These are phyloP conservation scores for Tetramorium bicarinatum DNA, from an alignment of 2,888 invertebrate species.

Conservation along the genomic window DNA sequence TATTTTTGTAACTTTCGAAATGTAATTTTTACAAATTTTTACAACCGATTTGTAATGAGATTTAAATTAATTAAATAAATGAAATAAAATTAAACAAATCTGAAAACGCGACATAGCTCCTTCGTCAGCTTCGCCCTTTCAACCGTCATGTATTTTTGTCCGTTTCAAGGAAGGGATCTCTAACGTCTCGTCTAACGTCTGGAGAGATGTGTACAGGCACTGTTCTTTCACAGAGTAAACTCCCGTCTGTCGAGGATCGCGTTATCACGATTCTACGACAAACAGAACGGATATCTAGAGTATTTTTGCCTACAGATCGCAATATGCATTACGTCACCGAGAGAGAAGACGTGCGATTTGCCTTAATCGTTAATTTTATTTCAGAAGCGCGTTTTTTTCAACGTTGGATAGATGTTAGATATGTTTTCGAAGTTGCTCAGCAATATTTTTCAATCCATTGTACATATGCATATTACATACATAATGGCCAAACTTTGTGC, in stretches of 20 bases:
- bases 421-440: not conserved
- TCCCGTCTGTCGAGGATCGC: slow-evolving; percentile 26
- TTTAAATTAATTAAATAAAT: not conserved
- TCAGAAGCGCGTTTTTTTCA: not conserved
- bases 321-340: slow-evolving; percentile 20
- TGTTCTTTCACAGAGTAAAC: slow-evolving; percentile 82
- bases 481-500: slow-evolving; percentile 9
- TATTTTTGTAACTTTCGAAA: not conserved
- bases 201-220: slow-evolving; percentile 81
- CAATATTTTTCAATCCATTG: slow-evolving; percentile 7
- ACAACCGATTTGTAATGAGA: not conserved
- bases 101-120: not conserved
- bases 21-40: not conserved
- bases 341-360: not conserved
- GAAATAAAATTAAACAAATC: not conserved
- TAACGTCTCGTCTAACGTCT: slow-evolving; percentile 79
- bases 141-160: slow-evolving; percentile 18
- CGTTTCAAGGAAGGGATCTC: slow-evolving; percentile 46
- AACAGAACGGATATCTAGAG: slow-evolving; percentile 41
- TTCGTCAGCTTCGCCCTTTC: not conserved
- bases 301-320: not conserved
- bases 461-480: not conserved
- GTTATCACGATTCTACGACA: not conserved
- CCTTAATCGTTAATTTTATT: not conserved
- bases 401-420: not conserved